A percentile compares a stretch with the other conserved stretches of the same genome.
These are phyloP conservation scores for Chamaea fasciata DNA, from an alignment of 2,113 vertebrate species.

Conservation along the genomic window DNA sequence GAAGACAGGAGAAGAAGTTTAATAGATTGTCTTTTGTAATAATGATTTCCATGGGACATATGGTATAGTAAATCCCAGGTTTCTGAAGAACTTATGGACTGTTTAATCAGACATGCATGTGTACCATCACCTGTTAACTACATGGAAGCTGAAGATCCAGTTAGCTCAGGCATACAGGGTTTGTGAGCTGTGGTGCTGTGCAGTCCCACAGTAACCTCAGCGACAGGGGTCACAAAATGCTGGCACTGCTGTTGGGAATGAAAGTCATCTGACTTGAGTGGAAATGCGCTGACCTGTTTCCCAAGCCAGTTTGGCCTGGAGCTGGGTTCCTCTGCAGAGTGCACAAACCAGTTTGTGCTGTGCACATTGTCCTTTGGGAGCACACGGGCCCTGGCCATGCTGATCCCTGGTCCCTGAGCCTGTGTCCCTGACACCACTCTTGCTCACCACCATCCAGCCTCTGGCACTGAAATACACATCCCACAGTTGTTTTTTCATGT, in stretches of 20 bases:
- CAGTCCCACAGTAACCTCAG: not conserved
- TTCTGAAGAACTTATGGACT: not conserved
- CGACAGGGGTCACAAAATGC: not conserved
- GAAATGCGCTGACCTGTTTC: not conserved
- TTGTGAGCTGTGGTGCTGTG: not conserved
- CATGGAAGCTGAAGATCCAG: not conserved
- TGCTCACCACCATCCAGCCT: fast-evolving
- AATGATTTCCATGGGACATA: not conserved
- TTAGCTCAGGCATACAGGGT: fast-evolving
- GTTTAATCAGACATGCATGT: not conserved
- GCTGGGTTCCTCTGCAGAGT: not conserved
- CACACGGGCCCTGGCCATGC: fast-evolving
- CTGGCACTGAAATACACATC: not conserved
- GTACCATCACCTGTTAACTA: not conserved
- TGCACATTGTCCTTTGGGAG: fast-evolving
- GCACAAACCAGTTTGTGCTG: not conserved
- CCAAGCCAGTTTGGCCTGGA: not conserved
- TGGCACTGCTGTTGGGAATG: not conserved
- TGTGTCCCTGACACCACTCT: fast-evolving
- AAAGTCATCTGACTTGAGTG: constrained; percentile 16
- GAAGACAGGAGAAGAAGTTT: not conserved
- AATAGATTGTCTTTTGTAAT: not conserved
- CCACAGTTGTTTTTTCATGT: not conserved
- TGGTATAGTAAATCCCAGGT: not conserved
- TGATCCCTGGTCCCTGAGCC: fast-evolving